Evolutionary conservation across 2,113 vertebrate species (phyloP).

Genomic region (Centropristis striata): DNA sequence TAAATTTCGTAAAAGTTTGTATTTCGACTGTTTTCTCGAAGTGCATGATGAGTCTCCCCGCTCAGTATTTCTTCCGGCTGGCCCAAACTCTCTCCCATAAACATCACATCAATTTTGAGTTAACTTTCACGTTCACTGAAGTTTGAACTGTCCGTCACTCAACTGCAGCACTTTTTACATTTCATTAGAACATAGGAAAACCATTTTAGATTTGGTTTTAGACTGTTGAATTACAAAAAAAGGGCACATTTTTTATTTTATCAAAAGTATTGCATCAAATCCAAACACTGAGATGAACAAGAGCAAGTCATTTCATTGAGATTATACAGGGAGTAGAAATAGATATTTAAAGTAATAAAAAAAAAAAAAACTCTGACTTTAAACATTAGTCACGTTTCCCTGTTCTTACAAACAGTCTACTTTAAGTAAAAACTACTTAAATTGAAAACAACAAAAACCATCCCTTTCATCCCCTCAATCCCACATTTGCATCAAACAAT

Average conservation of each 20-base stretch:
- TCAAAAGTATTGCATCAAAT: slow-evolving; percentile 77
- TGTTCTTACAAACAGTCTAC: slow-evolving; percentile 25
- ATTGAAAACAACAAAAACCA: slow-evolving; percentile 16
- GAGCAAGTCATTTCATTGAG: slow-evolving; percentile 19
- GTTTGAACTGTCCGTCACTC: background rate
- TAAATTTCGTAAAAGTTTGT: no score
- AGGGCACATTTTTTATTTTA: slow-evolving; percentile 46
- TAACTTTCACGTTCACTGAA: background rate
- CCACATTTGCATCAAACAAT: slow-evolving; percentile 5
- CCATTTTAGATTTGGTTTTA: slow-evolving; percentile 26
- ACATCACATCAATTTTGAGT: slow-evolving; percentile 15
- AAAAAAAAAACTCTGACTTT: background rate
- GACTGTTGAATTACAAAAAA: slow-evolving; percentile 53
- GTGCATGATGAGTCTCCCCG: no score
- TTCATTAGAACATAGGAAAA: slow-evolving; percentile 20
- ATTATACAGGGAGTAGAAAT: slow-evolving; percentile 58
- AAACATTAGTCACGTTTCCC: slow-evolving; percentile 20
- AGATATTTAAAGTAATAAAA: slow-evolving; percentile 11
- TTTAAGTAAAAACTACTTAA: background rate
- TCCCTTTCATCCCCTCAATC: slow-evolving; percentile 37
- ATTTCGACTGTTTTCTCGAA: no score
- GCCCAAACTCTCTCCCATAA: no score
- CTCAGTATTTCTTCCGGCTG: no score
- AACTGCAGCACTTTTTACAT: background rate
- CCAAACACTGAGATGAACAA: slow-evolving; percentile 58